A percentile compares a stretch with the other conserved stretches of the same genome.
These are phyloP conservation scores for Monodelphis domestica DNA, from an alignment of 2,797 vertebrate species.

Conservation along the genomic window DNA sequence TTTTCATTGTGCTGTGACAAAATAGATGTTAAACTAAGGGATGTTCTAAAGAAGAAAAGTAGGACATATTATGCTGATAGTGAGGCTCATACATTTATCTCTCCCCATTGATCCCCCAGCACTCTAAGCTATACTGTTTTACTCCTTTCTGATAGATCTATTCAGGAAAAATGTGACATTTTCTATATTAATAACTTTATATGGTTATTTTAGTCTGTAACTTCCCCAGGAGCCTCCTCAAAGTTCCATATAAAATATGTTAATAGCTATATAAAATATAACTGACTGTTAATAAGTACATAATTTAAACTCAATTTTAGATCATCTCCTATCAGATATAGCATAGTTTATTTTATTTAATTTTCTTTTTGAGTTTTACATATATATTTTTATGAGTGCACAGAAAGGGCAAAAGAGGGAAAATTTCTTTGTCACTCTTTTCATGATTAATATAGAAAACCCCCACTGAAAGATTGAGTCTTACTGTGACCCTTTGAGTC, in stretches of 20 bases:
- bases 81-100: background rate
- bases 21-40: background rate
- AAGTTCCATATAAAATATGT: background rate
- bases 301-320: background rate
- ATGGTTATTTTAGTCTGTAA: background rate
- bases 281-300: background rate
- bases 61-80: background rate
- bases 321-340: background rate
- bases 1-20: background rate
- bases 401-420: background rate
- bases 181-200: conserved; percentile 15
- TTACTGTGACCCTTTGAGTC: background rate
- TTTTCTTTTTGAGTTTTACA: background rate
- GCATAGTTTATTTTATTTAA: background rate
- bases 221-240: background rate
- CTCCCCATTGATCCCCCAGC: background rate
- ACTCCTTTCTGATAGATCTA: background rate
- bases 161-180: background rate
- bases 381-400: conserved; percentile 4
- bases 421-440: conserved; percentile 20
- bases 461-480: background rate
- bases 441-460: background rate
- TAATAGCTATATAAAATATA: background rate
- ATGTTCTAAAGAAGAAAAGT: background rate
- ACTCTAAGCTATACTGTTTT: background rate